Base-by-base conservation (phyloP, 2,113 vertebrate genomes). In the Neotragus pygmaeus region DNA sequence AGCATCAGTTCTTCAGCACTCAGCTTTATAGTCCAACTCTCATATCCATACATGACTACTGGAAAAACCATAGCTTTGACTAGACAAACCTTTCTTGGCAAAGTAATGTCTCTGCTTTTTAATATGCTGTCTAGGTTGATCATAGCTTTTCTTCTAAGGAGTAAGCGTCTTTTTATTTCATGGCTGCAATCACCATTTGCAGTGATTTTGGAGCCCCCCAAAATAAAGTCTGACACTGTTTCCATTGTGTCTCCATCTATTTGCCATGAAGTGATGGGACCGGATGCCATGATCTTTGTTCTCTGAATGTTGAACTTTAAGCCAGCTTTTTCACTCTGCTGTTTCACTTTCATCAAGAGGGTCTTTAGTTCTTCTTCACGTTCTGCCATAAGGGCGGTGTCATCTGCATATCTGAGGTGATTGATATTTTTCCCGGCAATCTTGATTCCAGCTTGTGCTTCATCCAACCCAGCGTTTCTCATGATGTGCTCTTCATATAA, bases 401-500 rank as follows among this genome's bases (percentile, higher is more conserved):
- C n/a, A 70, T 36, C 9, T 23, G 2, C 64, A 12, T 70, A 23
- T 70, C 8, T 70, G 17, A 70, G n/a, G n/a, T 70, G 21, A 70
- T 70, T 70, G 9, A 21, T 36, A 21, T 36, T 70, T 70, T 4
- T 70, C 64, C n/a, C 0, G 0, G n/a, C 17, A 21, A 70, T 36
- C 17, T 11, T 36, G n/a, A 21, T 70, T 70, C 64, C 4, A 36
- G 64, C 64, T 36, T 70, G 17, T 6, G 64, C 8, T 70, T 70
- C n/a, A 1, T 70, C n/a, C 19, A 6, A 2, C 4, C n/a, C 9
- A 36, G 9, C 0, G 2, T 36, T 36, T 21, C 64, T 70, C 64
- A 36, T 36, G 64, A 70, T 36, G 9, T 0, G 21, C 64, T 70
- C 17, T 36, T 2, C 8, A 36, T 70, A 36, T 0, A 36, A 23